Conservation (phyloP, 1,140 invertebrate species). For the Drosophila erecta region DNA sequence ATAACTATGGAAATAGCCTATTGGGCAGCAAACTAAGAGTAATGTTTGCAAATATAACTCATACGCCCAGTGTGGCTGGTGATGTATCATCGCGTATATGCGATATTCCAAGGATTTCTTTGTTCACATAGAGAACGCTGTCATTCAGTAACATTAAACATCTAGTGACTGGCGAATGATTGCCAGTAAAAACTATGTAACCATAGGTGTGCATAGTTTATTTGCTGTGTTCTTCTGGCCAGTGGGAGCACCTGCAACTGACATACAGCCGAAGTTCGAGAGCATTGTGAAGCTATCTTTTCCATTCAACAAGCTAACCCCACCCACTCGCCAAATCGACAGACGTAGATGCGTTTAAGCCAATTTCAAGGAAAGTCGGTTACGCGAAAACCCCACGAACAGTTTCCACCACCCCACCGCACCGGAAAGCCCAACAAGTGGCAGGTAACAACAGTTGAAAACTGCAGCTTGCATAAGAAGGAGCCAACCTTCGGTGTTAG, state of each 20-base stretch:
- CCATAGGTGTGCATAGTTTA: background rate
- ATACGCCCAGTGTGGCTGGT: background rate
- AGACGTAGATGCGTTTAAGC: background rate
- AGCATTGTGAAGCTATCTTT: background rate
- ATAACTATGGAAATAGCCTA: no score
- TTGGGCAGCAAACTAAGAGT: no score
- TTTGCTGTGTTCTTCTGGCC: no score
- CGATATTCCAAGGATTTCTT: no score
- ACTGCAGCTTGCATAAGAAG: slow-evolving; percentile 51
- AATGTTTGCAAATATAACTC: background rate
- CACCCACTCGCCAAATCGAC: background rate
- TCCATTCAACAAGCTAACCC: background rate
- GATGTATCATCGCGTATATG: no score
- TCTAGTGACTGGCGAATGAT: background rate
- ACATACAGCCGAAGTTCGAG: slow-evolving; percentile 2
- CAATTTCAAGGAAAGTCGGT: slow-evolving; percentile 8
- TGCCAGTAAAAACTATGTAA: background rate
- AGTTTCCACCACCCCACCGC: background rate
- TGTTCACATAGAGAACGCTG: no score
- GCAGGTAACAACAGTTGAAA: slow-evolving; percentile 32
- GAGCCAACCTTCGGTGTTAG: slow-evolving; percentile 15
- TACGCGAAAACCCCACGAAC: slow-evolving; percentile 3
- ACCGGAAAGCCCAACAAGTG: slow-evolving; percentile 32
- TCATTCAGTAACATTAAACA: background rate
- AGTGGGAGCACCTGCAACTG: background rate